Conservation (phyloP, 2,888 invertebrate species). For the Drosophila siamana region DNA sequence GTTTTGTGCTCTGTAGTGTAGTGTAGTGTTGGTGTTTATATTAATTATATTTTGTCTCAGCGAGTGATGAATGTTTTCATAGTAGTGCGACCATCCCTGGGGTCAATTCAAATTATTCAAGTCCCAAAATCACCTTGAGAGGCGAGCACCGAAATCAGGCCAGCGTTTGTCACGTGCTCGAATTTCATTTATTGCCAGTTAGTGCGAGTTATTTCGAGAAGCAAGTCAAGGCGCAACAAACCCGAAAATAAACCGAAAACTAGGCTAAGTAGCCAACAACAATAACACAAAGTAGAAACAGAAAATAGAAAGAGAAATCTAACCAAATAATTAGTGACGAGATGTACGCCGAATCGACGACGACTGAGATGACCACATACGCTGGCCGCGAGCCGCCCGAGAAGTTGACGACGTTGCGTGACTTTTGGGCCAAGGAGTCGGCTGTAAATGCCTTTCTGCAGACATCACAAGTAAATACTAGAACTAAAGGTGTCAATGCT, state of each 20-base stretch:
- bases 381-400: slow-evolving; percentile 68
- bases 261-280: slow-evolving; percentile 63
- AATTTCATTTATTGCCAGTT: slow-evolving; percentile 67
- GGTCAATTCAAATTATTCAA: slow-evolving; percentile 61
- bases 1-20: slow-evolving; percentile 53
- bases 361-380: slow-evolving; percentile 79
- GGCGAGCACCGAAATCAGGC: slow-evolving; percentile 68
- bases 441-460: slow-evolving; percentile 82
- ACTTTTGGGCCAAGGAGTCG: slow-evolving; percentile 83
- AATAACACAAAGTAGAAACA: neutral
- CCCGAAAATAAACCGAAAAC: slow-evolving; percentile 56
- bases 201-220: slow-evolving; percentile 21
- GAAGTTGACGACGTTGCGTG: slow-evolving; percentile 72
- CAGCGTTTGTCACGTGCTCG: slow-evolving; percentile 73
- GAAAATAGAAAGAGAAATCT: slow-evolving; percentile 6
- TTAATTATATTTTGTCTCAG: slow-evolving; percentile 64
- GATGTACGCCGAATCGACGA: slow-evolving; percentile 77
- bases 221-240: slow-evolving; percentile 62
- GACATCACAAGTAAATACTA: slow-evolving; percentile 69
- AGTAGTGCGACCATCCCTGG: slow-evolving; percentile 37
- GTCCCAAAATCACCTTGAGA: slow-evolving; percentile 35
- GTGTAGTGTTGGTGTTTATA: slow-evolving; percentile 21
- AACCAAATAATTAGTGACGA: slow-evolving; percentile 14
- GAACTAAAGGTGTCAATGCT: slow-evolving; percentile 2
- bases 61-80: slow-evolving; percentile 74